Evolutionary conservation across 2,113 vertebrate species (phyloP).

Genomic region (Elephantulus edwardii): DNA sequence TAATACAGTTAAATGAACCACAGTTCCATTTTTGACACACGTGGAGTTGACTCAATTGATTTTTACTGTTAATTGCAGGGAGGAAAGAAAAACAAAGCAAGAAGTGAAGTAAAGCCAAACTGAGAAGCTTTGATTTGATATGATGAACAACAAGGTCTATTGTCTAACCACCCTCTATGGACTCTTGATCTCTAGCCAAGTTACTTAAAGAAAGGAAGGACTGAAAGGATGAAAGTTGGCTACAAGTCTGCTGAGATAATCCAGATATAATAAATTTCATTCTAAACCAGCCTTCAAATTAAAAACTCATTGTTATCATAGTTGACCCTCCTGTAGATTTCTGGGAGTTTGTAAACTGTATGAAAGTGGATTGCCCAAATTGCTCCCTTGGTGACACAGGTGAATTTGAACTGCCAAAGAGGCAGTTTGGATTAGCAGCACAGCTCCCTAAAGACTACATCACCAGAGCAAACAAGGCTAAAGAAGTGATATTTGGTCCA

Average conservation of each 20-base stretch:
- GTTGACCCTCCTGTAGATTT: too few species aligned
- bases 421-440: too few species aligned
- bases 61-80: background rate
- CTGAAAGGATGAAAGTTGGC: background rate
- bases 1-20: background rate
- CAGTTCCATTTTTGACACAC: background rate
- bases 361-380: too few species aligned
- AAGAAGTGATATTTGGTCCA: background rate
- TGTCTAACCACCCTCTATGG: background rate
- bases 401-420: too few species aligned
- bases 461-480: background rate
- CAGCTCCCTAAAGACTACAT: too few species aligned
- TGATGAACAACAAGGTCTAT: background rate
- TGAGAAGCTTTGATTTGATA: background rate
- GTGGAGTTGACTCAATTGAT: background rate
- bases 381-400: too few species aligned
- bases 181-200: background rate
- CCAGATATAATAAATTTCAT: background rate
- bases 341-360: too few species aligned
- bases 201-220: background rate
- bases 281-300: background rate
- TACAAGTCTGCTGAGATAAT: background rate
- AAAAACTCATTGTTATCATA: too few species aligned
- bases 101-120: background rate
- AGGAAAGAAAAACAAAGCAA: background rate